These are phyloP conservation scores for Diloba caeruleocephala DNA, from an alignment of 2,888 invertebrate genomes.

Conservation along the genomic window DNA sequence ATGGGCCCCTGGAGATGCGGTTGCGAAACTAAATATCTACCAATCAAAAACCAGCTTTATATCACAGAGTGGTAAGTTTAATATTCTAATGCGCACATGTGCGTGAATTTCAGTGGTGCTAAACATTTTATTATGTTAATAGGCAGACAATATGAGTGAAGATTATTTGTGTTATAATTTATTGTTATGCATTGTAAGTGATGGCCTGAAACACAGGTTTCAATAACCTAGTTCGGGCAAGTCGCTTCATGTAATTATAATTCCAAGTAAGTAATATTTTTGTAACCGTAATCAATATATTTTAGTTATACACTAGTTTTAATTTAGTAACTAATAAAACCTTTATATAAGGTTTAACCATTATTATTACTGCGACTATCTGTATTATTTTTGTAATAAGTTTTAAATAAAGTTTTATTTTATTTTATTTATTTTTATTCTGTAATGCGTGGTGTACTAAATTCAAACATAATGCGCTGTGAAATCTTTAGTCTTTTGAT, in stretches of 20 bases:
- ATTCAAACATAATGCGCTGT: slow-evolving; percentile 47
- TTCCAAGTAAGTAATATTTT: too few relatives aligned
- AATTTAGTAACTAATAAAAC: too few relatives aligned
- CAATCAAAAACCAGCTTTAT: slow-evolving; percentile 51
- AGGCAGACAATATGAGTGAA: slow-evolving; percentile 58
- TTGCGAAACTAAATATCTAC: slow-evolving; percentile 50
- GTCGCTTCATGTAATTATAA: too few relatives aligned
- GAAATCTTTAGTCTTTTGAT: slow-evolving; percentile 39
- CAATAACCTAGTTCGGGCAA: too few relatives aligned
- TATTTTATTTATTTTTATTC: too few relatives aligned
- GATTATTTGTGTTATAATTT: slow-evolving; percentile 57
- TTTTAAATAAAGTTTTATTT: too few relatives aligned
- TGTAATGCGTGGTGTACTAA: slow-evolving; percentile 38
- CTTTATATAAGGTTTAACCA: too few relatives aligned
- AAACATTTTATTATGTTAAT: slow-evolving; percentile 75
- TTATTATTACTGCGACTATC: too few relatives aligned
- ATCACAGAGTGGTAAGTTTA: slow-evolving; percentile 31
- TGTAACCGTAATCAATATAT: too few relatives aligned
- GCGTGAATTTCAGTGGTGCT: slow-evolving; percentile 64
- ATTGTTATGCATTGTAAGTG: slow-evolving; percentile 52
- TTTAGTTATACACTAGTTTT: too few relatives aligned
- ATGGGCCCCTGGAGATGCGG: slow-evolving; percentile 80
- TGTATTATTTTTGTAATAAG: too few relatives aligned
- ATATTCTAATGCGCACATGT: slow-evolving; percentile 24
- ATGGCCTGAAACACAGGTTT: too few relatives aligned